Percentiles rank a stretch among this genome's conserved stretches.
phyloP scores from a whole-genome alignment of 2,113 vertebrate genomes.

The Gobius niger region DNA sequence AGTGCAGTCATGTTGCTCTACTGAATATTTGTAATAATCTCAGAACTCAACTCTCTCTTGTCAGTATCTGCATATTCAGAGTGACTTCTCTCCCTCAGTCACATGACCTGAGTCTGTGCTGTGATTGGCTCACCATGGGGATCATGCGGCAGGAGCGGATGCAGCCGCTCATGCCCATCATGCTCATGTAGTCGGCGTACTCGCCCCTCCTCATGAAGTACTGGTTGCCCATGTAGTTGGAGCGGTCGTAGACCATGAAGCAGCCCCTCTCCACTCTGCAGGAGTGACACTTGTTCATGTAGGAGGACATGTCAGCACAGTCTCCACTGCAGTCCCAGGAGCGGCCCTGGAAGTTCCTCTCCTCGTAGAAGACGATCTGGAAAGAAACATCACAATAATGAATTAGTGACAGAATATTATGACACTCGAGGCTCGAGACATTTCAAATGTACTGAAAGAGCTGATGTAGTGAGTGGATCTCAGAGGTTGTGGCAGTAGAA shows the following conservation, averaged over 20 bases:
- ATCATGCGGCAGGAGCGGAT: constrained; percentile 41
- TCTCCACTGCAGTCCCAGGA: constrained; percentile 45
- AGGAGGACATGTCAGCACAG: constrained; percentile 45
- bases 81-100: not conserved
- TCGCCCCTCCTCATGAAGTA: constrained; percentile 49
- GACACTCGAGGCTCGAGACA: no score
- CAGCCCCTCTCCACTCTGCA: constrained; percentile 52
- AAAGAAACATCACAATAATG: not conserved
- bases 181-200: constrained; percentile 39
- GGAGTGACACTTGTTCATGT: constrained; percentile 49
- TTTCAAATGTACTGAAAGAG: no score
- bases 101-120: not conserved
- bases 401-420: not conserved
- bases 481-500: no score
- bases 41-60: not conserved
- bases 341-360: constrained; percentile 42
- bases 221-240: constrained; percentile 55
- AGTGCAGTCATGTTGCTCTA: no score
- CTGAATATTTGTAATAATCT: not conserved
- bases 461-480: no score
- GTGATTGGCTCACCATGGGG: constrained; percentile 36
- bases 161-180: constrained; percentile 36
- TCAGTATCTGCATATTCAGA: no score
- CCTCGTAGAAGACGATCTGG: constrained; percentile 41
- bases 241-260: constrained; percentile 51